Base-by-base conservation (phyloP, 2,888 invertebrate genomes). In the Mythimna impura region DNA sequence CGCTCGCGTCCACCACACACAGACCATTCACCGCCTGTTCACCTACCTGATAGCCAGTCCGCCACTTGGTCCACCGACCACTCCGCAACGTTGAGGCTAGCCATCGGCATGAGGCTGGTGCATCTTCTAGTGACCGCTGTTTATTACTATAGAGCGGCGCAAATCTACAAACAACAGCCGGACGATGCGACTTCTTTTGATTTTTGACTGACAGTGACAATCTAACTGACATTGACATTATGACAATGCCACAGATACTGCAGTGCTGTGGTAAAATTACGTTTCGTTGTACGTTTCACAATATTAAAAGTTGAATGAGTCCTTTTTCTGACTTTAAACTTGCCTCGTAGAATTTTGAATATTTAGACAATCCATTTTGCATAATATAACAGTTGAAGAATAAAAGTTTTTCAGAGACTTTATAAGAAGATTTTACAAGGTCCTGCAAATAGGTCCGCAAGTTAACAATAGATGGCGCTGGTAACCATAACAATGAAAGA, bases 41-140 rank as follows among this genome's bases (percentile, higher is more conserved):
- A 89, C 89, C 78, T 95, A 98, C 99, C 99, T 97, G 98, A 97
- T 85, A 99, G 94, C 99, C 99, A 99, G 92, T 98, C 98, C 84
- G 98, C 98, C 87, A 99, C 98, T 97, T 98, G 98, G 90, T 98
- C 98, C 73, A 98, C 98, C 87, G 98, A 97, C 99, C 99, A 99
- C 95, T 98, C 98, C 87, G 97, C 98, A 88, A 99, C 98, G 94
- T 95, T 95, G 76, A 95, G 86, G 73, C 91, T 93, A 86, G 93
- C 92, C 94, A 94, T 95, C 73, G 81, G 75, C 80, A 88, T 75
- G 62, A 78, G 66, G 76, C 77, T 83, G 81, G 85, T 75, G 88
- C 93, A 94, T 93, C 88, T 89, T 92, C 89, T 83, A 84, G 81
- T 77, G 69, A 76, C 79, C 74, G 54, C 72, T 75, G 50, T 82